Evolutionary conservation across 2,113 vertebrate genomes (phyloP), one percentile per base, ranked within the genome.

Genomic region (Cebidichthys violaceus): DNA sequence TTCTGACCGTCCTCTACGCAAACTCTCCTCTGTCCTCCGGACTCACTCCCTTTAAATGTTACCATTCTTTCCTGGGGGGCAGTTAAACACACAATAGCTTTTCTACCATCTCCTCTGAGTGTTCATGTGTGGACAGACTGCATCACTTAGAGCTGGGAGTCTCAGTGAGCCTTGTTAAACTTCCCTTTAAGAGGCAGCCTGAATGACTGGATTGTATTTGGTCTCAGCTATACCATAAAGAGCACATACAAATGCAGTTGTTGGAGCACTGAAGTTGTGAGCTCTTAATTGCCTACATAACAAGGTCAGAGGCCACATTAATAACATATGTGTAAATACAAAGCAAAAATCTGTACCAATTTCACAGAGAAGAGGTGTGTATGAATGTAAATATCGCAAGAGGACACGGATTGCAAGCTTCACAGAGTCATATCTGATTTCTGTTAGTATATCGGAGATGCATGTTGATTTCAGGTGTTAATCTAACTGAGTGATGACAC

Each of bases 11-110:
- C 89, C 86, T 88, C 65, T 74, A 67, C 85, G 61, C 71, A 87
- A 81, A 75, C 60, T 73, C 68, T 41, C 70, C 59, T 45, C 70
- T 81, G 41, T 74, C 70, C 85, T 72, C 54, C 59, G 41, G 59
- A 62, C 72, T 73, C 70, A 33, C 27, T 86, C n/a, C 6, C 75
- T 85, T 88, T 74, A 91, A 88, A 88, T 86, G 83, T 72, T 90
- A 84, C 74, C 79, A 20, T 81, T 27, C 68, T 68, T 77, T 86
- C 79, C 82, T 9, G 13, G 41, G 7, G 17, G 72, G 62, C 70
- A 74, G 78, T 81, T 69, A 85, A 5, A 64, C 75, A 81, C 70
- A 81, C 60, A 70, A 43, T 67, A 45, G 62, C 72, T 50, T 86
- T 86, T 87, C 86, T 57, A 84, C 69, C 50, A 50, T 71, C 67